Evolutionary conservation across 2,113 vertebrate genomes (phyloP), one percentile per base, ranked within the genome.

Genomic region (Brachyhypopomus gauderio): DNA sequence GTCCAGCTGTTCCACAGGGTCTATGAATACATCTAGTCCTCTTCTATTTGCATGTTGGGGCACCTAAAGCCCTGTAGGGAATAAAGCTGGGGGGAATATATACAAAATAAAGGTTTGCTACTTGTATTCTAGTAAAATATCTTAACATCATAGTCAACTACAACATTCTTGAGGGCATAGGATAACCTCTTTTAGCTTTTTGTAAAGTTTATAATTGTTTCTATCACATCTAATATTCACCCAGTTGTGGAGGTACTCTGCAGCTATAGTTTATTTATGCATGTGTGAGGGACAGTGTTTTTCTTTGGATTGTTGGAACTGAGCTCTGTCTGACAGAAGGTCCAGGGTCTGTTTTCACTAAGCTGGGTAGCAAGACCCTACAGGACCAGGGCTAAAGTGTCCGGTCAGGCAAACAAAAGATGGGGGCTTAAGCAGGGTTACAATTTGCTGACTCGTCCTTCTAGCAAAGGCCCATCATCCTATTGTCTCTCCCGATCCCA

Each of bases 371-470:
- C 91, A 93, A 92, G 91, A 87, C 90, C 86, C 27, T 5, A 55
- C 74, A 84, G 85, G 84, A 83, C 79, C 64, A 25, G 79, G 22
- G 86, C 88, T 92, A 93, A 93, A 93, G 88, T 92, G 91, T 83
- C 52, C 58, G 75, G 71, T 84, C 78, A 82, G 56, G 17, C 34
- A 79, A 80, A 94, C 93, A 94, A 93, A 90, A 87, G 89, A 82
- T 78, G 64, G 6, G 88, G 90, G 92, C 89, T 93, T 92, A 92
- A 88, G 83, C 66, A 86, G 77, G 84, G 59, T 36, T 22, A 80
- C 91, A 94, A 93, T 93, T 87, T 93, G 94, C 94, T 95, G 94
- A 95, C 93, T 88, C 88, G 86, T 84, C 85, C 83, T 64, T 85
- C 82, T 79, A 58, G 83, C 85, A 92, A 92, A 93, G 88, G 85